These are phyloP conservation scores for Apaloderma vittatum DNA, from an alignment of 2,113 vertebrate species.

Conservation along the genomic window DNA sequence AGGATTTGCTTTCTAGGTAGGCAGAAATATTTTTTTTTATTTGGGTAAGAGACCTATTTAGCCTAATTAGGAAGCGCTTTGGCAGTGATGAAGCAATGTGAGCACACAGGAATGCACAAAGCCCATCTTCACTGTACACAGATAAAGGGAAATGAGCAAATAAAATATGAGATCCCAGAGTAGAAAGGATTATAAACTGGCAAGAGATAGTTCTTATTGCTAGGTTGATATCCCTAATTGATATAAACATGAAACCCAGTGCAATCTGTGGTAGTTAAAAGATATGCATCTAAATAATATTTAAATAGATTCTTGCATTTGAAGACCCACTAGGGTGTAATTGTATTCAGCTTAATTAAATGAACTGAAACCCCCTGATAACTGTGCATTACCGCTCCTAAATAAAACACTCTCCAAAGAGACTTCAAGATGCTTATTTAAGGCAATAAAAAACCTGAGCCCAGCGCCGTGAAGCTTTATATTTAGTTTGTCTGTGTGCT, in stretches of 20 bases:
- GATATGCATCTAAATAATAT: constrained; percentile 66
- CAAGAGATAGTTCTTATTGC: constrained; percentile 3
- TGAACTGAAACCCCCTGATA: constrained; percentile 52
- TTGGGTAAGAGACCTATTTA: constrained; percentile 7
- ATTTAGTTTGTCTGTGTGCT: background rate
- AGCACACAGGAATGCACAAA: background rate
- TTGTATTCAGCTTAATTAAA: constrained; percentile 76
- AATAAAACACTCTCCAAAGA: constrained; percentile 58
- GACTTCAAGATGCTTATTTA: constrained; percentile 30
- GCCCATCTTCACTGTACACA: background rate
- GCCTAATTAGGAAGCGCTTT: background rate
- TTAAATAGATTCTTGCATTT: constrained; percentile 63
- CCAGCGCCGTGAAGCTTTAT: background rate
- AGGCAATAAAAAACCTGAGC: background rate
- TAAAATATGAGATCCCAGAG: background rate
- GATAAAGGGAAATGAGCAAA: constrained; percentile 43
- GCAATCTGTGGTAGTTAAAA: constrained; percentile 56
- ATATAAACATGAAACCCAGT: constrained; percentile 40
- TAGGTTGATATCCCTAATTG: constrained; percentile 42
- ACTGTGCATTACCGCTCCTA: constrained; percentile 48
- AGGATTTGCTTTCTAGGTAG: background rate
- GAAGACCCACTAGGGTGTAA: constrained; percentile 65
- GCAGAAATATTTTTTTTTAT: background rate
- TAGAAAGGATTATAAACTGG: background rate
- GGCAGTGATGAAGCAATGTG: background rate